phyloP scores from a whole-genome alignment of 1,140 invertebrate species.

The Lineus longissimus region DNA sequence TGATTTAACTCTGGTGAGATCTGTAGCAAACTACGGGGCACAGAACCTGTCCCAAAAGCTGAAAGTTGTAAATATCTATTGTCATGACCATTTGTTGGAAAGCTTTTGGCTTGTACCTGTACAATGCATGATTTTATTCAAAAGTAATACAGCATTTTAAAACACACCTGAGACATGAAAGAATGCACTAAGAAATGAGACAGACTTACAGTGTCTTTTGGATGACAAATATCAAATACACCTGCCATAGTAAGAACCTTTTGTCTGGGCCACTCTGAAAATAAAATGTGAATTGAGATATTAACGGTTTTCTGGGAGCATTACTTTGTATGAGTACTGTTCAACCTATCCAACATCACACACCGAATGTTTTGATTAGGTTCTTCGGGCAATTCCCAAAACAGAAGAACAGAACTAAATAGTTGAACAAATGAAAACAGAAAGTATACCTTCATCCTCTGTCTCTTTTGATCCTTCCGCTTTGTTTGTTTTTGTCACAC shows the following conservation, averaged over 20 bases:
- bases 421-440: no score
- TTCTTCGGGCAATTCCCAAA: background rate
- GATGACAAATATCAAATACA: conserved; percentile 65
- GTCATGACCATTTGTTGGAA: background rate
- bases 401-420: no score
- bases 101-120: background rate
- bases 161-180: background rate
- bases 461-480: background rate
- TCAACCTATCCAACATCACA: background rate
- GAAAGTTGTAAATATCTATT: no score
- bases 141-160: no score
- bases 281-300: background rate
- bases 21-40: no score
- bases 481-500: background rate
- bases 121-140: no score
- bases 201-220: background rate
- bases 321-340: background rate
- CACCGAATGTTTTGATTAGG: background rate
- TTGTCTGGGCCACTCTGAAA: conserved; percentile 61
- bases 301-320: no score
- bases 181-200: background rate
- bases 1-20: background rate
- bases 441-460: no score
- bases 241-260: conserved; percentile 71
- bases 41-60: no score